Base-by-base conservation (phyloP, 1,140 invertebrate genomes). In the Battus philenor region DNA sequence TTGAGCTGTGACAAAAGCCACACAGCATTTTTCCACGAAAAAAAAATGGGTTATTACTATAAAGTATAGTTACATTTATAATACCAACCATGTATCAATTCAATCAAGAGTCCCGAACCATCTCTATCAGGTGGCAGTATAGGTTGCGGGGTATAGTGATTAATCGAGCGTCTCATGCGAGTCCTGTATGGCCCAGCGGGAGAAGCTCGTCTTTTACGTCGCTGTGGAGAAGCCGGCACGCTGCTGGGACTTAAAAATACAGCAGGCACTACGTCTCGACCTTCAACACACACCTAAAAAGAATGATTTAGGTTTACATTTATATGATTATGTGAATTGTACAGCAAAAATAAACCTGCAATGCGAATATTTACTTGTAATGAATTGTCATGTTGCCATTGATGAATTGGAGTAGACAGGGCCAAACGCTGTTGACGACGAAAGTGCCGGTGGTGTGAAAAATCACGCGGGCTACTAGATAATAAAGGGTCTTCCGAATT, bases 71-170 rank as follows among this genome's bases (percentile, higher is more conserved):
- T n/a, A n/a, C n/a, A n/a, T n/a, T n/a, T n/a, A n/a, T n/a, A n/a
- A 20, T 29, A 45, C 45, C 65, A 74, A 70, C 84, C 81, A 36
- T 66, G 65, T 30, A 58, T 60, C 7, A 83, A 66, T 59, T 88
- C 88, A 53, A 91, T 91, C 67, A 97, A 97, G 0, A 98, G 82
- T 0, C 97, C 97, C 0, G 93, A 90, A 2, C 95, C 95, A 59
- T 91, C 91, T 55, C 97, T 89, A 31, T 94, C 92, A 0, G 97
- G 97, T 70, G 95, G 95, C 7, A 98, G 82, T 60, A 98, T 96
- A 0, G 97, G 97, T 17, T 95, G 93, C 1, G 97, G 96, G 0
- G 96, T 98, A 68, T 96, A 92, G 7, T 91, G 90, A 17, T 70
- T 70, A 2, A 72, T 59, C 0, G 66, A 73, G 17, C 88, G 87